These are phyloP conservation scores for Poeciliopsis presidionis DNA, from an alignment of 2,797 vertebrate genomes.

Conservation along the genomic window DNA sequence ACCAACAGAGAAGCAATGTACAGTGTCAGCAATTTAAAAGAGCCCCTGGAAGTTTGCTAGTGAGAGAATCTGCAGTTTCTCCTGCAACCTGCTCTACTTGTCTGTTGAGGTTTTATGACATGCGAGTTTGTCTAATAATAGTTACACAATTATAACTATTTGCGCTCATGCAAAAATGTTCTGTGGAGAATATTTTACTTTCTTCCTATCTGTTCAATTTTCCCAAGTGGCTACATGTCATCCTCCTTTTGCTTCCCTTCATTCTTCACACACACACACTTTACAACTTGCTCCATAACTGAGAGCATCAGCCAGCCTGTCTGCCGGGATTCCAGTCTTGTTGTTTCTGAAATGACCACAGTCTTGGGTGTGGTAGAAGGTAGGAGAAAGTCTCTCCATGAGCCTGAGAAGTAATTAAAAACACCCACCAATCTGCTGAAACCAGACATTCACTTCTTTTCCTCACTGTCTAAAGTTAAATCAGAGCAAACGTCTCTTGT, in stretches of 20 bases:
- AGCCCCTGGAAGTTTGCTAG: not conserved
- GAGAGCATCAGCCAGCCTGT: constrained; percentile 52
- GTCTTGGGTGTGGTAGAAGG: constrained; percentile 58
- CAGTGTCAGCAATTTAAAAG: constrained; percentile 11
- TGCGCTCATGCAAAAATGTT: not conserved
- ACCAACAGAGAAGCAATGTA: constrained; percentile 7
- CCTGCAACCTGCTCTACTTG: not conserved
- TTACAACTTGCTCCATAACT: constrained; percentile 10
- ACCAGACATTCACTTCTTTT: not conserved
- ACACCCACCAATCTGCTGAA: constrained; percentile 14
- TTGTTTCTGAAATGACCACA: constrained; percentile 43
- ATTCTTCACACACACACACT: not conserved
- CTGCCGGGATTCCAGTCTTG: constrained; percentile 66
- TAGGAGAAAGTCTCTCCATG: constrained; percentile 53
- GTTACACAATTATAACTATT: not conserved
- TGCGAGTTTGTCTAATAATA: not conserved
- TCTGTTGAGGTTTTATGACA: not conserved
- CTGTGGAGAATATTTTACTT: not conserved
- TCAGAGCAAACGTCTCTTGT: not conserved
- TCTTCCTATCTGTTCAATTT: not conserved
- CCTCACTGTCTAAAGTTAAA: not conserved
- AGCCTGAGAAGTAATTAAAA: constrained; percentile 27
- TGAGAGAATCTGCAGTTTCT: constrained; percentile 4
- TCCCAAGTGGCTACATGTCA: not conserved
- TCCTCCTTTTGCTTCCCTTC: not conserved